phyloP scores from a whole-genome alignment of 2,113 vertebrate species.

The Smithornis capensis region DNA sequence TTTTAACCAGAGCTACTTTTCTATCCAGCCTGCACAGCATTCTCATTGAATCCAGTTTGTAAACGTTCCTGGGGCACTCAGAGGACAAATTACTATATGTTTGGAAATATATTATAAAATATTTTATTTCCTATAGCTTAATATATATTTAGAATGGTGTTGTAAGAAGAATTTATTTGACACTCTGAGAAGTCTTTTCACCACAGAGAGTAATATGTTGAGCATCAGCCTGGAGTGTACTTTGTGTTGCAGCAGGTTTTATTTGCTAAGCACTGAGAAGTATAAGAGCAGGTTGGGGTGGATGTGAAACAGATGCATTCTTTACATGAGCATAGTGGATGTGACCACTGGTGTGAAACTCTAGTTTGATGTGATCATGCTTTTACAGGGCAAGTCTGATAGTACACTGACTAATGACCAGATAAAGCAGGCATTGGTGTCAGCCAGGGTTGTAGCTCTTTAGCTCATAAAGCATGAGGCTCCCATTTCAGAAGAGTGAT shows the following conservation, averaged over 20 bases:
- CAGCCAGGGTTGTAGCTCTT: neutral
- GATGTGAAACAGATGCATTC: neutral
- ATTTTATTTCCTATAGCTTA: constrained; percentile 54
- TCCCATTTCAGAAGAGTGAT: neutral
- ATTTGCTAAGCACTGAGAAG: neutral
- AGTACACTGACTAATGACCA: neutral
- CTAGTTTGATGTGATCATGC: constrained; percentile 7
- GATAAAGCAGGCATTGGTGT: neutral
- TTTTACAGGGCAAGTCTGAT: constrained; percentile 34
- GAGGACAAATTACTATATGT: constrained; percentile 58
- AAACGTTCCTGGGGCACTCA: constrained; percentile 59
- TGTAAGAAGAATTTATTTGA: constrained; percentile 59
- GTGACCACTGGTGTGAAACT: neutral
- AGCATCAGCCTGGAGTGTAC: neutral
- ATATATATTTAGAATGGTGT: constrained; percentile 53
- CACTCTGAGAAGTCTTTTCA: constrained; percentile 53
- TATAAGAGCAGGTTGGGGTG: neutral
- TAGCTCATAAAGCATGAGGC: neutral
- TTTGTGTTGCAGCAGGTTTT: neutral
- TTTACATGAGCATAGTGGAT: neutral
- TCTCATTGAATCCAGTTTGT: constrained; percentile 53
- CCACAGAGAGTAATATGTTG: neutral
- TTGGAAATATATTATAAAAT: constrained; percentile 63
- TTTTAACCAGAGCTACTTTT: constrained; percentile 53
- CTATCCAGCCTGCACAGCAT: neutral